These are phyloP conservation scores for Mechanitis mazaeus DNA, from an alignment of 2,888 invertebrate genomes.

Conservation along the genomic window DNA sequence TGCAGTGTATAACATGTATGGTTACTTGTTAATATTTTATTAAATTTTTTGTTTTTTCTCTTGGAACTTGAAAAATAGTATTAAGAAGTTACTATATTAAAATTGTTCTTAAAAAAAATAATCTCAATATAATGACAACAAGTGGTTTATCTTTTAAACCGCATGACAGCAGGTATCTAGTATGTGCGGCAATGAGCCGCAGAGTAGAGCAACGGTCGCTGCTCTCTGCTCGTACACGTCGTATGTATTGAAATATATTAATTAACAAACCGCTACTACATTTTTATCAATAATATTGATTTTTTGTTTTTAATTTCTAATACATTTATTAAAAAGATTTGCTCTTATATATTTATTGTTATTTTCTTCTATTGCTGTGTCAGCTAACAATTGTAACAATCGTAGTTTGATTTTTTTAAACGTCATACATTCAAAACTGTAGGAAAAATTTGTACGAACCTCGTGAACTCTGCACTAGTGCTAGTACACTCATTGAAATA, in stretches of 20 bases:
- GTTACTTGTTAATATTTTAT: no score
- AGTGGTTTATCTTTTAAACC: not conserved
- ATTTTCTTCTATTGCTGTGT: conserved; percentile 10
- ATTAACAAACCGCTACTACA: not conserved
- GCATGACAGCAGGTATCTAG: conserved; percentile 1
- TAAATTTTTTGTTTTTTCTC: no score
- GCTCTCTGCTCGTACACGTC: conserved; percentile 9
- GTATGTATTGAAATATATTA: no score
- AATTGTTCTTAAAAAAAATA: not conserved
- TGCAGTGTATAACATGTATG: no score
- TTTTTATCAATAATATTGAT: not conserved
- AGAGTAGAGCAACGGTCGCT: conserved; percentile 13
- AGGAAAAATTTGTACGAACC: no score
- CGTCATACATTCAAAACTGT: no score
- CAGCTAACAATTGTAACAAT: conserved; percentile 14
- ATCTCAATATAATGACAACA: not conserved
- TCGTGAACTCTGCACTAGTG: no score
- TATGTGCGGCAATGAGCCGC: conserved; percentile 16
- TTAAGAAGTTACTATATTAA: not conserved
- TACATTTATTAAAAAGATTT: no score
- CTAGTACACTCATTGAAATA: no score
- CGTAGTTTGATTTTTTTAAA: conserved; percentile 1
- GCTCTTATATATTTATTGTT: no score
- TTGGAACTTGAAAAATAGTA: no score
- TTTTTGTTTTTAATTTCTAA: no score